Evolutionary conservation across 2,888 invertebrate species (phyloP).

Genomic region (Therioaphis trifolii): DNA sequence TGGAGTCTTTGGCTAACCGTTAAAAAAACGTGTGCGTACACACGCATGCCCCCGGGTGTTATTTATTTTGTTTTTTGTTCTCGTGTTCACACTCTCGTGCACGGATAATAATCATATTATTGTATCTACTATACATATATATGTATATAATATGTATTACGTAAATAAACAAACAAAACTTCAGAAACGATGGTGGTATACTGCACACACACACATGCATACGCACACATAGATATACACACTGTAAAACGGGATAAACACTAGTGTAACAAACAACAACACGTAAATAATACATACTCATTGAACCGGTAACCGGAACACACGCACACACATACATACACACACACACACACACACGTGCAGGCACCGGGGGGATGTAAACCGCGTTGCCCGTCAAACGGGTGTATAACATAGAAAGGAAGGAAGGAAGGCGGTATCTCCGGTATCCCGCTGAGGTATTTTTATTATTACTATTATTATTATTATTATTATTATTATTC

Average conservation of each 20-base stretch:
- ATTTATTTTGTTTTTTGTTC: slow-evolving; percentile 37
- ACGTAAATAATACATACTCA: slow-evolving; percentile 53
- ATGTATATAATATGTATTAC: slow-evolving; percentile 1
- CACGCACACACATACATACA: neutral
- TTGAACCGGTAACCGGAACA: slow-evolving; percentile 61
- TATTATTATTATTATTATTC: neutral
- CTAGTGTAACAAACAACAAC: slow-evolving; percentile 52
- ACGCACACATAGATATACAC: neutral
- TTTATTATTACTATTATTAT: slow-evolving; percentile 32
- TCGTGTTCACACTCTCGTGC: slow-evolving; percentile 48
- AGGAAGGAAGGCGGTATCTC: slow-evolving; percentile 45
- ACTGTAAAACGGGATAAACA: slow-evolving; percentile 40
- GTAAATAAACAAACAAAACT: slow-evolving; percentile 59
- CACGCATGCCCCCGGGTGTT: slow-evolving; percentile 43
- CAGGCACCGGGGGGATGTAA: slow-evolving; percentile 11
- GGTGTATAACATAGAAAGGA: neutral
- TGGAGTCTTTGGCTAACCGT: slow-evolving; percentile 44
- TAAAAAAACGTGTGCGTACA: neutral
- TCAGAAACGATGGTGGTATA: neutral
- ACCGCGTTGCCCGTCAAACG: slow-evolving; percentile 4
- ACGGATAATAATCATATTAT: slow-evolving; percentile 46
- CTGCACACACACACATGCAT: neutral
- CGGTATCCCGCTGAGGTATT: slow-evolving; percentile 53
- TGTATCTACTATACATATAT: neutral
- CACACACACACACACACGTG: neutral